Conservation (phyloP, 2,113 vertebrate species). For the Mirounga angustirostris region DNA sequence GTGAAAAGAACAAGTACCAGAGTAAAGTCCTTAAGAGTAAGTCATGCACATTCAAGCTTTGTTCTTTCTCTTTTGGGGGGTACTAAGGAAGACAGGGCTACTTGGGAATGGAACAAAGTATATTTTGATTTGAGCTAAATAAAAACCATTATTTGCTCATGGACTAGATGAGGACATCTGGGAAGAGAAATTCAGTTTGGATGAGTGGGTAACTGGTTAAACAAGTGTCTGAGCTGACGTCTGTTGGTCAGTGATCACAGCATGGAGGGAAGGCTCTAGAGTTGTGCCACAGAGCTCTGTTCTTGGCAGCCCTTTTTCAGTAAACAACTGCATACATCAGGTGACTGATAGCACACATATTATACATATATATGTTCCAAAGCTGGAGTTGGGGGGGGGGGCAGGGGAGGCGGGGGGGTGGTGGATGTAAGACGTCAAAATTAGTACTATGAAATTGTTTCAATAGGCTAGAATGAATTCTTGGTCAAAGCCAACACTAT, state of each 20-base stretch:
- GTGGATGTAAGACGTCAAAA: slow-evolving; percentile 19
- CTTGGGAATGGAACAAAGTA: background rate
- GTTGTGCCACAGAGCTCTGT: background rate
- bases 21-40: background rate
- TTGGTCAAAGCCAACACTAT: background rate
- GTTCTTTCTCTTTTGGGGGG: background rate
- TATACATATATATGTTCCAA: background rate
- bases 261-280: background rate
- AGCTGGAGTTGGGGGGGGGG: background rate
- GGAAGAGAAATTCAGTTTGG: background rate
- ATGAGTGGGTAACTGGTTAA: background rate
- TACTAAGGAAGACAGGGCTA: background rate
- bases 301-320: background rate
- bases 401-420: too few species aligned
- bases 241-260: background rate
- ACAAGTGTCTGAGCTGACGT: background rate
- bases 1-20: background rate
- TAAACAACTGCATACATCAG: background rate
- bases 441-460: background rate
- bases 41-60: background rate
- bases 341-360: background rate
- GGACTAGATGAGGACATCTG: background rate
- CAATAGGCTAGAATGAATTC: slow-evolving; percentile 21
- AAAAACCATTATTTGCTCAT: slow-evolving; percentile 35
- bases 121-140: slow-evolving; percentile 19